Evolutionary conservation across 2,113 vertebrate species (phyloP).

Genomic region (Cyprinodon brontotheroides): DNA sequence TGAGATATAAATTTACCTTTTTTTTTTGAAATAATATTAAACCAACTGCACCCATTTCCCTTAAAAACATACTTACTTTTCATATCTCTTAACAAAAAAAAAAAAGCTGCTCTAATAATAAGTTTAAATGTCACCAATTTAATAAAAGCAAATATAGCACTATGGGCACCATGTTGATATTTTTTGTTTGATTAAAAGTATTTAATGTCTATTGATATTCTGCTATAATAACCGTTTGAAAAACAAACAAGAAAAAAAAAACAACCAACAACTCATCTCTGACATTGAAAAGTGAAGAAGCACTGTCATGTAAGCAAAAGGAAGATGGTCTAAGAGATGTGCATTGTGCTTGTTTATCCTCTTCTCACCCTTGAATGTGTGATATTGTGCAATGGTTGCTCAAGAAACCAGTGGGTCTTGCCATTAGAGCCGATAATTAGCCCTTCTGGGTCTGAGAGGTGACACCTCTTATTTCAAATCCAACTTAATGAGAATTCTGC

Average conservation of each 20-base stretch:
- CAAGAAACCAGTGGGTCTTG: conserved; percentile 65
- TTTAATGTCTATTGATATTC: background rate
- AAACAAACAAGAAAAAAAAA: background rate
- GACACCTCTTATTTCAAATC: conserved; percentile 68
- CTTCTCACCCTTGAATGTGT: conserved; percentile 67
- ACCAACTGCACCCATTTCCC: background rate
- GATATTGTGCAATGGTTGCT: conserved; percentile 71
- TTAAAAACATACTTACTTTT: background rate
- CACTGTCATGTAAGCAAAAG: background rate
- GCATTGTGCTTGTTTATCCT: conserved; percentile 11
- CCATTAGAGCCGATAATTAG: conserved; percentile 75
- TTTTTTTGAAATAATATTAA: background rate
- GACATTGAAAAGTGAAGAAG: background rate
- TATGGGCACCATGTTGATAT: background rate
- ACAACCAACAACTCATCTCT: background rate
- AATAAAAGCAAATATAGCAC: background rate
- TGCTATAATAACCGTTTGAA: background rate
- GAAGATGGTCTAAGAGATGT: background rate
- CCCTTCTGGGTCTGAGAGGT: conserved; percentile 68
- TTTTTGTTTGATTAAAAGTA: background rate
- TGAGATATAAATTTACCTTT: background rate
- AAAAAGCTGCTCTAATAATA: too few relatives aligned
- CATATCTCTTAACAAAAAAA: background rate
- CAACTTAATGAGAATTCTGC: conserved; percentile 61
- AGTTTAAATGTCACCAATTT: background rate